Percentiles rank a stretch among this genome's conserved stretches.
Evolutionary conservation across 2,797 vertebrate species (phyloP).

Genomic region (Gymnothorax javanicus): DNA sequence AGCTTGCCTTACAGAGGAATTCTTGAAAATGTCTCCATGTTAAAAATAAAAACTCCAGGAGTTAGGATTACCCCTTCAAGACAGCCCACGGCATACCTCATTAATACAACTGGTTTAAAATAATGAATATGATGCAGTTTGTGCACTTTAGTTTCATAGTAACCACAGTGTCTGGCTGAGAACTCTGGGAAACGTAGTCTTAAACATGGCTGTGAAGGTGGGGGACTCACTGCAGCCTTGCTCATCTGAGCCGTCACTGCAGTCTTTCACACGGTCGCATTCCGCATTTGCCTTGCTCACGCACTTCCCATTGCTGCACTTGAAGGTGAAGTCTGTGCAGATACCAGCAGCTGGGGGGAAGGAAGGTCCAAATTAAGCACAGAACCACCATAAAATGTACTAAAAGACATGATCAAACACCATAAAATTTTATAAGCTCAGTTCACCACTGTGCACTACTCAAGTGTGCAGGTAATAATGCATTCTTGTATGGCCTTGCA

Average conservation of each 20-base stretch:
- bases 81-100: not conserved
- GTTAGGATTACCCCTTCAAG: not conserved
- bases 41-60: conserved; percentile 4
- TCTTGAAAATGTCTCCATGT: not conserved
- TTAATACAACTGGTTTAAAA: not conserved
- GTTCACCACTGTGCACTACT: not conserved
- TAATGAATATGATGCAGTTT: not conserved
- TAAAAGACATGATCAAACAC: not conserved
- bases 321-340: conserved; percentile 72
- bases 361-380: not conserved
- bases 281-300: conserved; percentile 78
- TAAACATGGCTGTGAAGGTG: not conserved
- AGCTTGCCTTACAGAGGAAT: not conserved
- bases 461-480: not conserved
- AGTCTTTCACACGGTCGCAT: conserved; percentile 71
- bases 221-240: conserved; percentile 62
- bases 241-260: conserved; percentile 72
- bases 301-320: conserved; percentile 62
- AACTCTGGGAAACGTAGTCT: not conserved
- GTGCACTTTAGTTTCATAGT: not conserved
- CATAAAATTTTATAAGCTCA: no score
- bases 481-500: not conserved
- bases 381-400: not conserved
- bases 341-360: conserved; percentile 51
- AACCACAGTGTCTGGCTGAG: not conserved